Evolutionary conservation across 2,113 vertebrate genomes (phyloP), one percentile per base, ranked within the genome.

Genomic region (Tachysurus vachellii): DNA sequence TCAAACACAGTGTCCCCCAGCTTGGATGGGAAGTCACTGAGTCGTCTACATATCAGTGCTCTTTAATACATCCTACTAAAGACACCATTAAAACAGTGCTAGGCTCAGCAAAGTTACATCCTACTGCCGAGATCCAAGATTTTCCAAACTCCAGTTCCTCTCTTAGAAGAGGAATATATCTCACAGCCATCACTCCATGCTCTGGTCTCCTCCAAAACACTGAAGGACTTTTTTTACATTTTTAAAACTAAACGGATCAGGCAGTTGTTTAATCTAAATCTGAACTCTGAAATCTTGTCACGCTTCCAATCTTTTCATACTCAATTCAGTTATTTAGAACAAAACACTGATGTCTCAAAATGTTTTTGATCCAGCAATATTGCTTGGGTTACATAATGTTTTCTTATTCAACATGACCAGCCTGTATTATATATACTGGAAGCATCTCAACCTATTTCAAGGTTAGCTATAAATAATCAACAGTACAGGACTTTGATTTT

Each of bases 181-280:
- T 31, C 3, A 28, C 28, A 42, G 79, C 54, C 79, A 81, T 81
- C 31, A 59, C 19, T 42, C 79, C 56, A 36, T 42, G 56, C 31
- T 61, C 56, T 81, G 79, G 56, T 81, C 19, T 81, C 56, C 56
- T 81, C 54, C 79, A 81, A 28, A 81, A 81, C 56, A 31, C 54
- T 61, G 56, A 36, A 81, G 79, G 28, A 36, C 36, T 36, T 36
- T 36, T 50, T 50, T 50, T 13, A 50, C 73, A 53, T 54, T 36
- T 59, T 31, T 23, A 28, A 42, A 42, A 81, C 53, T 59, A 59
- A 61, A 56, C 61, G 9, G 42, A 61, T 81, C 79, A 62, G 47
- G 84, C n/a, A 79, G 75, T 26, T 79, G 59, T 53, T 47, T 79
- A 10, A 16, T 54, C 47, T 53, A n/a, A 64, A 54, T n/a, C 44